Evolutionary conservation across 2,888 invertebrate species (phyloP).

Genomic region (Ormyrus rosae): DNA sequence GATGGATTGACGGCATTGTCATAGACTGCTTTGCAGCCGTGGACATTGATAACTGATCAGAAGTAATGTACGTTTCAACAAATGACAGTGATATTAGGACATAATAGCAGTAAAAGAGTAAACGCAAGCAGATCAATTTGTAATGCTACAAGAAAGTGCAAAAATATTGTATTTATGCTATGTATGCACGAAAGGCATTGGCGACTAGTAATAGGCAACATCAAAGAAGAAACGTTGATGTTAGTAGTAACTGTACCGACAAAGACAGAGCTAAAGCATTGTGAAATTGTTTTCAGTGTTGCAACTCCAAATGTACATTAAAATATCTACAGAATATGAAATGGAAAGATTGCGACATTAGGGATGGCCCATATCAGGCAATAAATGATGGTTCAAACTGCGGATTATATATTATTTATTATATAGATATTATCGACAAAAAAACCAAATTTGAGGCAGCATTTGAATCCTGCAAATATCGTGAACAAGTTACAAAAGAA

Average conservation of each 20-base stretch:
- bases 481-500: background rate
- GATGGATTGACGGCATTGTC: background rate
- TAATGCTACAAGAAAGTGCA: background rate
- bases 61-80: background rate
- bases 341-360: background rate
- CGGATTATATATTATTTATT: constrained; percentile 7
- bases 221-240: background rate
- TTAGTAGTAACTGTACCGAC: background rate
- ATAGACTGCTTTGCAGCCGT: background rate
- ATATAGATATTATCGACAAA: background rate
- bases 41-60: background rate
- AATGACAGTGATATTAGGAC: background rate
- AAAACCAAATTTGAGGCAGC: background rate
- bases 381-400: background rate
- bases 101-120: background rate
- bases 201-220: background rate
- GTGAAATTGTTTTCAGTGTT: background rate
- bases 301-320: background rate
- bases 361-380: background rate
- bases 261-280: background rate
- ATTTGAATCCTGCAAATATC: background rate
- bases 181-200: background rate
- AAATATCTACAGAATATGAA: background rate
- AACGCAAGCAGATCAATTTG: background rate
- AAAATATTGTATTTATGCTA: background rate